Evolutionary conservation across 2,888 invertebrate genomes (phyloP).

Genomic region (Drosophila paucipuncta): DNA sequence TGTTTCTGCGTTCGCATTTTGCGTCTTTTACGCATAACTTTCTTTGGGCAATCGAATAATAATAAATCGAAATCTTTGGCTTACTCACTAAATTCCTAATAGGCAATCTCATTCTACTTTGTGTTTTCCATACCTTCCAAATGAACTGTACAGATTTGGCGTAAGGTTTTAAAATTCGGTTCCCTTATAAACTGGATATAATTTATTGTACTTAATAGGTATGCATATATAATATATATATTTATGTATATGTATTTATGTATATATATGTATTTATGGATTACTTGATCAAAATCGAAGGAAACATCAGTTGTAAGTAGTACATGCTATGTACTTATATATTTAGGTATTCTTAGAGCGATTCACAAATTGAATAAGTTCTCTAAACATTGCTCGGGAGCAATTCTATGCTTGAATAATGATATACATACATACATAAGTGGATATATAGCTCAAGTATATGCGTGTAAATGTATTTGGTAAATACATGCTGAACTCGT

Average conservation of each 20-base stretch:
- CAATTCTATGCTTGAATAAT: constrained; percentile 5
- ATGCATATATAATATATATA: constrained; percentile 39
- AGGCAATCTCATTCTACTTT: constrained; percentile 12
- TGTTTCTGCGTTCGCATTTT: not conserved
- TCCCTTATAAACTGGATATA: constrained; percentile 38
- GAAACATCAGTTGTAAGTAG: constrained; percentile 61
- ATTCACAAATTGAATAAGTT: constrained; percentile 8
- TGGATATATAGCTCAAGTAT: constrained; percentile 22
- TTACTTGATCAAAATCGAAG: constrained; percentile 57
- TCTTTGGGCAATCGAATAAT: not conserved
- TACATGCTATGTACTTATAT: constrained; percentile 31
- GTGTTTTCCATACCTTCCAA: constrained; percentile 14
- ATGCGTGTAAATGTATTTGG: constrained; percentile 4
- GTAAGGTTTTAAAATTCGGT: constrained; percentile 27
- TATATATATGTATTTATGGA: constrained; percentile 33
- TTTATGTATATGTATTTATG: not conserved
- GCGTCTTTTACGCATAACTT: not conserved
- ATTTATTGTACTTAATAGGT: constrained; percentile 75
- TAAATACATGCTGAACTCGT: constrained; percentile 38
- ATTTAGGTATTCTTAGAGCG: constrained; percentile 20
- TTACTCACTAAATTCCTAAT: constrained; percentile 38
- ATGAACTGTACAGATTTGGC: constrained; percentile 51
- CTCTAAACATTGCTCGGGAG: constrained; percentile 4
- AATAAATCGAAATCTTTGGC: constrained; percentile 31
- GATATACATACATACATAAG: constrained; percentile 19